A percentile compares a stretch with the other conserved stretches of the same genome.
phyloP scores from a whole-genome alignment of 2,797 vertebrate species.

The Ispidina lecontei region DNA sequence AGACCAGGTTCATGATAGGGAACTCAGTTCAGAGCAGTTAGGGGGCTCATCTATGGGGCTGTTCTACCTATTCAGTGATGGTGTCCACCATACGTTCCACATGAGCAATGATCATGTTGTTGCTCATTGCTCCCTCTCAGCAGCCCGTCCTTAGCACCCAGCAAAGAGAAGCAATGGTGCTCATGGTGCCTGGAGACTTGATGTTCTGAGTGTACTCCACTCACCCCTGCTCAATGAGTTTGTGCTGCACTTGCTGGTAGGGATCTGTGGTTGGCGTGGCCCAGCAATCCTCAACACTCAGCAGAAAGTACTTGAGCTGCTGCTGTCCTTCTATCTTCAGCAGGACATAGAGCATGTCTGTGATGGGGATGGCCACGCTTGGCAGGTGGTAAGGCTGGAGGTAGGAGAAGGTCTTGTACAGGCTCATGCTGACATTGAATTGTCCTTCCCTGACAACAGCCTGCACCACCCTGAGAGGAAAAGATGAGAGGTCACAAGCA shows the following conservation, averaged over 20 bases:
- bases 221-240: conserved; percentile 73
- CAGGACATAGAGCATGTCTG: conserved; percentile 37
- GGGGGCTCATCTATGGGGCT: background rate
- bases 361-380: background rate
- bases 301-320: conserved; percentile 59
- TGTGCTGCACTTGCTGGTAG: background rate
- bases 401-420: conserved; percentile 55
- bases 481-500: background rate
- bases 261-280: conserved; percentile 26
- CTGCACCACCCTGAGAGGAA: conserved; percentile 56
- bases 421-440: conserved; percentile 65
- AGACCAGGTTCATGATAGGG: background rate
- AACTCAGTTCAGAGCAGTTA: background rate
- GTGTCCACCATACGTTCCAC: background rate
- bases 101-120: background rate
- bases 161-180: background rate
- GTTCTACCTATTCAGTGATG: background rate
- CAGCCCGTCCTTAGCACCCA: background rate
- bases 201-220: background rate
- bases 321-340: conserved; percentile 63
- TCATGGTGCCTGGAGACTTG: background rate
- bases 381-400: conserved; percentile 24
- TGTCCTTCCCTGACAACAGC: conserved; percentile 66
- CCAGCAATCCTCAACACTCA: conserved; percentile 73
- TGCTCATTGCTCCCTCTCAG: background rate